Conservation (phyloP, 2,888 invertebrate genomes). For the Lamellibrachia satsuma region DNA sequence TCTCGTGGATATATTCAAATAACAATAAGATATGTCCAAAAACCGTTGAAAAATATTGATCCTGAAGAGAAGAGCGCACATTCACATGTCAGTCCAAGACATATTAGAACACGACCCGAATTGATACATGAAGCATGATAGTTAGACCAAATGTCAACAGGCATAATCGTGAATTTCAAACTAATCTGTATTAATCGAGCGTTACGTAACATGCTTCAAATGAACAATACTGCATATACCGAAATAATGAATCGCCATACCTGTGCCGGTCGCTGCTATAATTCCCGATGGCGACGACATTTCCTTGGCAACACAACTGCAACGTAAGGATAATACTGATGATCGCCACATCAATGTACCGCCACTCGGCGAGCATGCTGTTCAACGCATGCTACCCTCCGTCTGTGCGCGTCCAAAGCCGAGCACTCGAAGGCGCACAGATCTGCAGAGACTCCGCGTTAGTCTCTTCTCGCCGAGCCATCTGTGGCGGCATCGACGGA, state of each 20-base stretch:
- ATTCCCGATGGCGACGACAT: background rate
- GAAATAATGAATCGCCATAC: background rate
- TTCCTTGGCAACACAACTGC: conserved; percentile 1
- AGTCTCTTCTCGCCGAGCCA: background rate
- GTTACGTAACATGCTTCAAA: no score
- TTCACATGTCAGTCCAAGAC: no score
- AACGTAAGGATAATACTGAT: background rate
- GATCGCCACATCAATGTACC: background rate
- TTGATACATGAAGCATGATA: no score
- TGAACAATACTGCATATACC: background rate
- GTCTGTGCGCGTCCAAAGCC: background rate
- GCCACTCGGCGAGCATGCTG: background rate
- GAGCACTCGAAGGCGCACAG: background rate
- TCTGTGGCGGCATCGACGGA: background rate
- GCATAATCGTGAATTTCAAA: no score
- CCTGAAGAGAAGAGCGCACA: no score
- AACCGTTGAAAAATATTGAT: no score
- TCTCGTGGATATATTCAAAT: no score
- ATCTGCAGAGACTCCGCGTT: background rate
- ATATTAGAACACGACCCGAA: no score
- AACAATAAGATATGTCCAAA: no score
- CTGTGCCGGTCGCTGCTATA: background rate
- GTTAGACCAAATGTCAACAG: no score
- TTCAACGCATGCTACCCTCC: background rate
- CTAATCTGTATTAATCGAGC: no score